Base-by-base conservation (phyloP, 2,888 invertebrate species). In the Hirtodrosophila confusa region DNA sequence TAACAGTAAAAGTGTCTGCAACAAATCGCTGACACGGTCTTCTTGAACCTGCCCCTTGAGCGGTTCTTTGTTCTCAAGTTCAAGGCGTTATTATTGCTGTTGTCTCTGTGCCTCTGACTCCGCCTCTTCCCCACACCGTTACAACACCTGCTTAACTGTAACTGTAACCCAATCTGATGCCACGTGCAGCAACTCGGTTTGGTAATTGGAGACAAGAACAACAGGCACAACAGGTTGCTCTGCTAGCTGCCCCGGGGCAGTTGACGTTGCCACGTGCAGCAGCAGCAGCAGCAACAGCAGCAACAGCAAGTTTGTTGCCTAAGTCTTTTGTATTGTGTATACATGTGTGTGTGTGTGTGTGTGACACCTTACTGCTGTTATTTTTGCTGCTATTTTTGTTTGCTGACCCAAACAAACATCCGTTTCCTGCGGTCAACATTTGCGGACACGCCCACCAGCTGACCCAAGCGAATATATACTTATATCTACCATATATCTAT, bases 341-440 rank as follows among this genome's bases (percentile, higher is more conserved):
- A 7, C 3, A 10, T 24, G 33, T 41, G 23, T 41, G n/a, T 48
- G 41, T 43, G 44, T 29, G 1, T 23, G 39, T 41, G 11, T 74
- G 85, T 72, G 76, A 72, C 80, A 72, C 72, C 71, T 85, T 85
- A 24, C n/a, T 29, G 23, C 1, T 23, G 37, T 12, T 49, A 36
- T 57, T 54, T n/a, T 43, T 39, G 53, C 39, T 54, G 50, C 51
- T 60, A 23, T 48, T 48, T 41, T 56, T 78, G 75, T 55, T 63
- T 57, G 67, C 64, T 76, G 78, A 68, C 76, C 82, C 76, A 85
- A 79, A 70, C 77, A 83, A 83, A 83, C 83, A 85, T 83, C 86
- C 82, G 82, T 79, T 83, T 83, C 86, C 82, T 85, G 77, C 65
- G 65, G 50, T 64, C 73, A 73, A 63, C 69, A 63, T 39, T 33